Percentiles rank a stretch among this genome's conserved stretches.
Evolutionary conservation across 2,888 invertebrate species (phyloP).

Genomic region (Escarpia spicata): DNA sequence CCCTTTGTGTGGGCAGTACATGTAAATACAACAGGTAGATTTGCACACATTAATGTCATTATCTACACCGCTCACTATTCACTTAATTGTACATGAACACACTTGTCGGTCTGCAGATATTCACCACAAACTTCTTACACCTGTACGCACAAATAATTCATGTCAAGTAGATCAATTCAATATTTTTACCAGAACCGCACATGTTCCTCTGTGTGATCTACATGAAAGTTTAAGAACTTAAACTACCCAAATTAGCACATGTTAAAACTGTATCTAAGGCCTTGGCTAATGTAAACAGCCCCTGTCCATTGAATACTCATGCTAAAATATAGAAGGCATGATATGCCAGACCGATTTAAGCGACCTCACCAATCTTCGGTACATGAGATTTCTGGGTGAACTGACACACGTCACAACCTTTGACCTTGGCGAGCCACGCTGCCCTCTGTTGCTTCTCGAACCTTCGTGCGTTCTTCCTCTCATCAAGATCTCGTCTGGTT

Average conservation of each 20-base stretch:
- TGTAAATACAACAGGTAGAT: neutral
- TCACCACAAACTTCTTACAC: neutral
- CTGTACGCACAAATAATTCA: too few relatives aligned
- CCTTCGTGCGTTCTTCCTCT: conserved; percentile 44
- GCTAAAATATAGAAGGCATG: neutral
- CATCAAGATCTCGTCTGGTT: conserved; percentile 36
- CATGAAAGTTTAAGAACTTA: neutral
- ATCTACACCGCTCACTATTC: neutral
- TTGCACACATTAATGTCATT: neutral
- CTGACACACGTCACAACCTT: conserved; percentile 42
- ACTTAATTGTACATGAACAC: conserved; percentile 12
- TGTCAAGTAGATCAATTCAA: neutral
- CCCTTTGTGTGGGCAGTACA: conserved; percentile 1
- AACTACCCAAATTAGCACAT: neutral
- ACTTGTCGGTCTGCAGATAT: neutral
- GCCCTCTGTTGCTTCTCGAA: conserved; percentile 51
- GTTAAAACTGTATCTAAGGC: neutral
- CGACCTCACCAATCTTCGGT: neutral
- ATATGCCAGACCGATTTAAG: neutral
- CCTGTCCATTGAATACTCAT: neutral
- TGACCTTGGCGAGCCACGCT: conserved; percentile 55
- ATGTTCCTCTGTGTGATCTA: neutral
- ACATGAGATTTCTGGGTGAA: neutral
- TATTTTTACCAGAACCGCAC: neutral
- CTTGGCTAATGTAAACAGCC: neutral